A percentile compares a stretch with the other conserved stretches of the same genome.
These are phyloP conservation scores for Serilophus lunatus DNA, from an alignment of 2,113 vertebrate species.

Conservation along the genomic window DNA sequence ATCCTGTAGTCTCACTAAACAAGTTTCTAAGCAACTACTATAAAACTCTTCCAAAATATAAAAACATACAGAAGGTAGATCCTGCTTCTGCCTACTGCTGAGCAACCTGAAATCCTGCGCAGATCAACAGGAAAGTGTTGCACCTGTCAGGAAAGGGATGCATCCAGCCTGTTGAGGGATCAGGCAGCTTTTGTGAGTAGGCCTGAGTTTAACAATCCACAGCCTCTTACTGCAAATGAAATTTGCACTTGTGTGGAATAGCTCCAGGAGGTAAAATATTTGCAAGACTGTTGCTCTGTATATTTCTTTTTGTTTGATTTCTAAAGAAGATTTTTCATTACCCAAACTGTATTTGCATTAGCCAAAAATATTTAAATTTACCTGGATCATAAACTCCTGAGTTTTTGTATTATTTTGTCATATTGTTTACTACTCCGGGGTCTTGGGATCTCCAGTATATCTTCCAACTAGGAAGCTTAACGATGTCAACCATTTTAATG, in stretches of 20 bases:
- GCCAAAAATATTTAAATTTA: background rate
- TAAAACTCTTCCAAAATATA: background rate
- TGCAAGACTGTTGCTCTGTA: fast-evolving
- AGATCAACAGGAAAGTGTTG: background rate
- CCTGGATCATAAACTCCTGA: background rate
- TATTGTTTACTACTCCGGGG: background rate
- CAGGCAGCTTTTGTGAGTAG: background rate
- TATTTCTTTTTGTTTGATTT: background rate
- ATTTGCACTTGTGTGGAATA: background rate
- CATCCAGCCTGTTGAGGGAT: fast-evolving
- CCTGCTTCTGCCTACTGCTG: background rate
- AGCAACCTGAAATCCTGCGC: background rate
- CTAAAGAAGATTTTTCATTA: background rate
- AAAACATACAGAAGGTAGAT: background rate
- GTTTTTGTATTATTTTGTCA: background rate
- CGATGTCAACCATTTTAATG: background rate
- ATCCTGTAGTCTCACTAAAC: background rate
- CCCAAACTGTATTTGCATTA: background rate
- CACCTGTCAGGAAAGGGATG: background rate
- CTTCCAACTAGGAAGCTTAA: background rate
- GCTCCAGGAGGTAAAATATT: background rate
- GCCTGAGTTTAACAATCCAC: background rate
- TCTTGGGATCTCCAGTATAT: background rate
- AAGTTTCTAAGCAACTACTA: background rate
- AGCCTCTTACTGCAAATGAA: background rate